A percentile compares a stretch with the other conserved stretches of the same genome.
These are phyloP conservation scores for Cyclina sinensis DNA, from an alignment of 1,140 invertebrate genomes.

Conservation along the genomic window DNA sequence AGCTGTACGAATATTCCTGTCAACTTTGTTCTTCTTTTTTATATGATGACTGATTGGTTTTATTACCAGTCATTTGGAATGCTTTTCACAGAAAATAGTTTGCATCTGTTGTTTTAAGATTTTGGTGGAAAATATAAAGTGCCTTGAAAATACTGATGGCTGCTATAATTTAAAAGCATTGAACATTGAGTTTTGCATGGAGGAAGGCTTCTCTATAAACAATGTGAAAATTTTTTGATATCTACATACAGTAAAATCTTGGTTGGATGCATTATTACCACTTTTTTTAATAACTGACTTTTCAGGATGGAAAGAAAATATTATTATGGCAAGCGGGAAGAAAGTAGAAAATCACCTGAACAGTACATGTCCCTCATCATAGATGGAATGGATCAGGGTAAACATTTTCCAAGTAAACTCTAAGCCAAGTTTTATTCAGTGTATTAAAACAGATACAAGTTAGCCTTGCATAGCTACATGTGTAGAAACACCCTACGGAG, in stretches of 20 bases:
- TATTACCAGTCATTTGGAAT: no score
- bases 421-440: not conserved
- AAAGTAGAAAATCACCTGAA: not conserved
- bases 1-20: no score
- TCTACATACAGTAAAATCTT: not conserved
- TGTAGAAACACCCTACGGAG: no score
- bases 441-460: not conserved
- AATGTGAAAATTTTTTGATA: not conserved
- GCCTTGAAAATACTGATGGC: no score
- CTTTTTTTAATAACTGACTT: not conserved
- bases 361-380: slow-evolving; percentile 24
- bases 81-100: no score
- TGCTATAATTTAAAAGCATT: not conserved
- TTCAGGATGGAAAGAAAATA: slow-evolving; percentile 40
- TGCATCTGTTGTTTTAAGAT: no score
- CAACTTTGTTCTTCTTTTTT: no score
- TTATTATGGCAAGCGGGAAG: slow-evolving; percentile 17
- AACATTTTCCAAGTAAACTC: not conserved
- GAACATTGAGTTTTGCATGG: not conserved
- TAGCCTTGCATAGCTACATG: not conserved
- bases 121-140: no score
- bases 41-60: no score
- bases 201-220: not conserved
- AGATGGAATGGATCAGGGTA: slow-evolving; percentile 36
- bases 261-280: not conserved